These are phyloP conservation scores for Hoplias malabaricus DNA, from an alignment of 2,113 vertebrate genomes.

Conservation along the genomic window DNA sequence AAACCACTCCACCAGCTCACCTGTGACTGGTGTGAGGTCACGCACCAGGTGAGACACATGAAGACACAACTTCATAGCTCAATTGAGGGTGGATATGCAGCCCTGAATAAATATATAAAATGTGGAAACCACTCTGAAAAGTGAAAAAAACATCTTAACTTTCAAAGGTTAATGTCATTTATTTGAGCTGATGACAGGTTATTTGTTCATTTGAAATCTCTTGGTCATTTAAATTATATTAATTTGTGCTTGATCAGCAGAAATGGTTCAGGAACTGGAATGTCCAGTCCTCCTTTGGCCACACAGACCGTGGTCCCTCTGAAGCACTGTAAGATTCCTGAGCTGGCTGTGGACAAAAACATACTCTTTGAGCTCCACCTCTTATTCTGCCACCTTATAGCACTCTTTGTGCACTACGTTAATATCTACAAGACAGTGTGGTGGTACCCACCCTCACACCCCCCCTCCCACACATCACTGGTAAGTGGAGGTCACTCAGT, in stretches of 20 bases:
- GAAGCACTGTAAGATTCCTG: slow-evolving; percentile 94
- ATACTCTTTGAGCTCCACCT: slow-evolving; percentile 94
- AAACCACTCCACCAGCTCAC: slow-evolving; percentile 83
- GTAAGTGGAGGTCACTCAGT: slow-evolving; percentile 71
- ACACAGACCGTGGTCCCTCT: slow-evolving; percentile 91
- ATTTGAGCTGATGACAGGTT: too few species aligned
- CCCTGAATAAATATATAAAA: background rate
- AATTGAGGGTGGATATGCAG: too few species aligned
- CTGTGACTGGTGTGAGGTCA: slow-evolving; percentile 89
- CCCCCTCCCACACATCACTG: slow-evolving; percentile 93
- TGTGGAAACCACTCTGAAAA: too few species aligned
- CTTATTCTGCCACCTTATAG: slow-evolving; percentile 94
- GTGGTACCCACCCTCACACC: slow-evolving; percentile 96
- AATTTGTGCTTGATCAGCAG: slow-evolving; percentile 61
- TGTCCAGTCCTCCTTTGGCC: slow-evolving; percentile 93
- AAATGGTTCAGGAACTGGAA: slow-evolving; percentile 88
- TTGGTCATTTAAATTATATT: too few species aligned
- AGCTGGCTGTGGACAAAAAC: slow-evolving; percentile 87
- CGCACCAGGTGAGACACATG: slow-evolving; percentile 79
- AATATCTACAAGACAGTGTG: slow-evolving; percentile 99
- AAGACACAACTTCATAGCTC: too few species aligned
- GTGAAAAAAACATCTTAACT: too few species aligned
- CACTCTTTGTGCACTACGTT: slow-evolving; percentile 96
- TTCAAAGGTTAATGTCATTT: too few species aligned
- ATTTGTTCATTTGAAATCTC: background rate